Conservation (phyloP, 2,797 vertebrate genomes). For the Tangara arthus region DNA sequence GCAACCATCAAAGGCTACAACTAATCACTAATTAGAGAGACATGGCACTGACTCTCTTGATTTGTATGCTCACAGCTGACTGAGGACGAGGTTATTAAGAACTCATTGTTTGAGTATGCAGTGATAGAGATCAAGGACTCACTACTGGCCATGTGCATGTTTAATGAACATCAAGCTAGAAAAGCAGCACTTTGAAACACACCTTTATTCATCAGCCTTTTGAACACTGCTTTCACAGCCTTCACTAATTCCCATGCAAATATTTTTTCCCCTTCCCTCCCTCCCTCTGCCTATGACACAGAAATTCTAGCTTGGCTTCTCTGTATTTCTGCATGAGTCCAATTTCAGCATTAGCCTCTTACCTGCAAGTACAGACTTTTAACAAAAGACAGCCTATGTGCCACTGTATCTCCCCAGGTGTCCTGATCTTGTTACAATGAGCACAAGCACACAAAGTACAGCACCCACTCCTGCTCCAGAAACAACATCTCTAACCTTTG, state of each 20-base stretch:
- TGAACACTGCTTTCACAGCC: background rate
- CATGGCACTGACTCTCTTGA: background rate
- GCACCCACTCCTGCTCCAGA: background rate
- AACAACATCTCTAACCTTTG: slow-evolving; percentile 78
- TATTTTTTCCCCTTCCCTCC: background rate
- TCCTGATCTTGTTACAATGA: background rate
- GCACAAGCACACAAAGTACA: background rate
- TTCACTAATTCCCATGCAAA: background rate
- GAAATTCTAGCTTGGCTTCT: background rate
- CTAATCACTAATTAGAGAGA: background rate
- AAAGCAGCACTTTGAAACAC: background rate
- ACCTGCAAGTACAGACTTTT: background rate
- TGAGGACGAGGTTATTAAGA: background rate
- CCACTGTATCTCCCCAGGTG: background rate
- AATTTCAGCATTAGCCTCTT: background rate
- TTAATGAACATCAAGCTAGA: background rate
- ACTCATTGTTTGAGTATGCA: background rate
- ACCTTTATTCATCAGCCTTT: background rate
- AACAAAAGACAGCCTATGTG: background rate
- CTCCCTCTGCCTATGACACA: background rate
- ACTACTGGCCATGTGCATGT: background rate
- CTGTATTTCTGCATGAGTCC: background rate
- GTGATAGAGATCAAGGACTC: background rate
- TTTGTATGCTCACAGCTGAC: background rate
- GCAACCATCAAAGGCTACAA: background rate